Conservation (phyloP, 2,797 vertebrate species). For the Channa striata region DNA sequence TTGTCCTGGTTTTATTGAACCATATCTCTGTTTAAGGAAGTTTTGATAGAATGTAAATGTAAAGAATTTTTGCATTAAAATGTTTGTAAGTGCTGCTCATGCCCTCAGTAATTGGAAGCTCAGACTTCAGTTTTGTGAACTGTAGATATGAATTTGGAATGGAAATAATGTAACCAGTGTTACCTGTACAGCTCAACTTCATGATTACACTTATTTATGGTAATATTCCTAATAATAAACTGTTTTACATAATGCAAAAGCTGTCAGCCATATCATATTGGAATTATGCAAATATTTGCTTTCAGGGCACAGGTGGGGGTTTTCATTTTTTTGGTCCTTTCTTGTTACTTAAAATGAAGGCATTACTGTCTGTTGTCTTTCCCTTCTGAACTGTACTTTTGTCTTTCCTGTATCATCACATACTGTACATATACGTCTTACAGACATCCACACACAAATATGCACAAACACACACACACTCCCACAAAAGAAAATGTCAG, state of each 20-base stretch:
- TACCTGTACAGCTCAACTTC: constrained; percentile 50
- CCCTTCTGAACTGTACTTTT: not conserved
- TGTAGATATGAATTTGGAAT: not conserved
- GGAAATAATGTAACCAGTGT: constrained; percentile 7
- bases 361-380: constrained; percentile 15
- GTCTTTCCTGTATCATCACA: not conserved
- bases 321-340: not conserved
- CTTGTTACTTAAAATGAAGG: constrained; percentile 20
- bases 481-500: constrained; percentile 48
- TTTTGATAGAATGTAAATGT: constrained; percentile 16
- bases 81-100: not conserved
- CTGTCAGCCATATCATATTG: constrained; percentile 55
- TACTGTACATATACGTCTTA: not conserved
- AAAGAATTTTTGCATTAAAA: constrained; percentile 3
- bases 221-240: constrained; percentile 61
- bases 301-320: constrained; percentile 32
- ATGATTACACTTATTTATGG: constrained; percentile 58
- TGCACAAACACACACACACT: not conserved
- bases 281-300: constrained; percentile 63
- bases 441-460: constrained; percentile 4
- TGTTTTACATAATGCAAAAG: constrained; percentile 70
- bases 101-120: not conserved
- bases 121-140: not conserved
- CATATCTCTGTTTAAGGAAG: constrained; percentile 1
- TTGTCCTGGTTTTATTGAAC: constrained; percentile 3